A percentile compares a stretch with the other conserved stretches of the same genome.
phyloP scores from a whole-genome alignment of 2,113 vertebrate genomes.

The Aleadryas rufinucha region DNA sequence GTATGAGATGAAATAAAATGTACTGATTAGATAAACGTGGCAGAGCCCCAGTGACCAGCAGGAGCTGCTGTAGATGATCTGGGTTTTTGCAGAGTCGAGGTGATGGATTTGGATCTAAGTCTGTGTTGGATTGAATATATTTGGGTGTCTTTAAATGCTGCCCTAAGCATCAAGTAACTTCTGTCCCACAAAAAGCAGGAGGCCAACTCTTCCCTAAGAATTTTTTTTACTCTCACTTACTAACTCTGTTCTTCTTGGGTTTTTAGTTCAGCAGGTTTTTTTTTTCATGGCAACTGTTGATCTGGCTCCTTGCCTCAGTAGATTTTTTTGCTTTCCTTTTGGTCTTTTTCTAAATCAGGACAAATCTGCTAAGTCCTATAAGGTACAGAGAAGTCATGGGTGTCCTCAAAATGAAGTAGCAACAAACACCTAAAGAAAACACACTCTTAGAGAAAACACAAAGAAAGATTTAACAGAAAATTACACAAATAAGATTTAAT shows the following conservation, averaged over 20 bases:
- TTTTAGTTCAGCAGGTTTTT: background rate
- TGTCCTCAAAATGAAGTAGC: background rate
- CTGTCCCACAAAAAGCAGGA: background rate
- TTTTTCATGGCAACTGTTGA: background rate
- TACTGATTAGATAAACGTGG: background rate
- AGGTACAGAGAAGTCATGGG: background rate
- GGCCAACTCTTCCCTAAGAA: background rate
- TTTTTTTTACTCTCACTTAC: background rate
- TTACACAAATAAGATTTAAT: background rate
- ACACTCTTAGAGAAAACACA: background rate
- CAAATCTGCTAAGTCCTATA: background rate
- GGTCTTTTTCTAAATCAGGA: background rate
- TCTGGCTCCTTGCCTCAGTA: background rate
- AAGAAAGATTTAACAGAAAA: background rate
- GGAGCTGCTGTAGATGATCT: background rate
- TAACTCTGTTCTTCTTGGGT: background rate
- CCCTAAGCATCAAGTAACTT: rapidly evolving
- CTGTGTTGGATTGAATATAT: background rate
- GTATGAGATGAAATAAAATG: background rate
- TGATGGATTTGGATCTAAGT: background rate
- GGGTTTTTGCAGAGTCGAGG: background rate
- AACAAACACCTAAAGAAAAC: background rate
- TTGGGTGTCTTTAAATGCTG: background rate
- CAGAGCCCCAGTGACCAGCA: background rate
- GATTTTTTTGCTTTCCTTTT: background rate